A percentile compares a stretch with the other conserved stretches of the same genome.
Conservation (phyloP, 23 tunicate genomes). For the Halocynthia aurantium region DNA sequence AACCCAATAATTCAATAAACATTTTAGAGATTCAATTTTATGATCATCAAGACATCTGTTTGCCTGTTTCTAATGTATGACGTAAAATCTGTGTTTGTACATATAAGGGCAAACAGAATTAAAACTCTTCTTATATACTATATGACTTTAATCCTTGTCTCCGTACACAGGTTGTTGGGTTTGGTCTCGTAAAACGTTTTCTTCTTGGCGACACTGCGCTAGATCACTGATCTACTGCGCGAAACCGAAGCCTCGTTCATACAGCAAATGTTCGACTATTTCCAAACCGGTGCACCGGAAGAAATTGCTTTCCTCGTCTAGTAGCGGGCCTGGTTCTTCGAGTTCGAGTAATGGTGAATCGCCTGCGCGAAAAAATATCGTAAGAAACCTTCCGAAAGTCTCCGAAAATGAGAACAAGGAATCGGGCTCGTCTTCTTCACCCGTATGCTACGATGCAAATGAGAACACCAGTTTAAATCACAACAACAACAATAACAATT, state of each 20-base stretch:
- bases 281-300: slow-evolving; percentile 15
- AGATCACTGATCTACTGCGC: slow-evolving; percentile 36
- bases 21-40: background rate
- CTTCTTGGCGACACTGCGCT: slow-evolving; percentile 49
- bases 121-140: slow-evolving; percentile 4
- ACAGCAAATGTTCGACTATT: background rate
- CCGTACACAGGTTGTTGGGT: slow-evolving; percentile 67
- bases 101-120: too few species aligned
- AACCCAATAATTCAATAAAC: background rate
- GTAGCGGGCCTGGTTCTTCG: slow-evolving; percentile 24
- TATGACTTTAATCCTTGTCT: background rate
- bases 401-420: too few species aligned
- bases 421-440: too few species aligned
- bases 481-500: too few species aligned
- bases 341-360: slow-evolving; percentile 27
- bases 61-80: background rate
- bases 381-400: too few species aligned
- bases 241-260: background rate
- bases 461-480: too few species aligned
- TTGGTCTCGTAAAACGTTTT: slow-evolving; percentile 67
- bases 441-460: too few species aligned
- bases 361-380: slow-evolving; percentile 1
- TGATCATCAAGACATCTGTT: background rate
- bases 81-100: background rate
- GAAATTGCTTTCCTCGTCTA: slow-evolving; percentile 14